A percentile compares a stretch with the other conserved stretches of the same genome.
These are phyloP conservation scores for Drosophila baimaii DNA, from an alignment of 1,140 invertebrate species.

Conservation along the genomic window DNA sequence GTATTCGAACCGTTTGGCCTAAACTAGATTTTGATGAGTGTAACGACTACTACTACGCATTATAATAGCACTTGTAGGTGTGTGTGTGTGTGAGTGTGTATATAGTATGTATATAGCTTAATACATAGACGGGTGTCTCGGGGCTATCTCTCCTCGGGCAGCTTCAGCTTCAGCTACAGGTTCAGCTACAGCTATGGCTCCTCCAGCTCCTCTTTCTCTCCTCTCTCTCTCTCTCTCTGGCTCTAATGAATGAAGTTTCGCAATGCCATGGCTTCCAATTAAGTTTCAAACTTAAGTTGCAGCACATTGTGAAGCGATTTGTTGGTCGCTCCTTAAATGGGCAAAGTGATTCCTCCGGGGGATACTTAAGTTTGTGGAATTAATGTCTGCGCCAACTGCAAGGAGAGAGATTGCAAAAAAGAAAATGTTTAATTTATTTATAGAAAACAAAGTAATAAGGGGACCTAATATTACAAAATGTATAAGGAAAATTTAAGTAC, in stretches of 20 bases:
- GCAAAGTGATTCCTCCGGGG: conserved; percentile 22
- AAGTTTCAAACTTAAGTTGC: conserved; percentile 62
- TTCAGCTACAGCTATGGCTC: not conserved
- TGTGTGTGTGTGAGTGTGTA: too few relatives aligned
- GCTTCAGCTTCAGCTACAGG: not conserved
- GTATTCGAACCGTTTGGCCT: conserved; percentile 21
- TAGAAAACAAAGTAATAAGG: too few relatives aligned
- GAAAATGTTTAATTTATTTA: not conserved
- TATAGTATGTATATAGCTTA: conserved; percentile 44
- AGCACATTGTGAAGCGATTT: conserved; percentile 9
- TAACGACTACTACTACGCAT: conserved; percentile 40
- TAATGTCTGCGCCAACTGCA: conserved; percentile 1
- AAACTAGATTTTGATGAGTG: conserved; percentile 53
- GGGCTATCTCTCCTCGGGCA: conserved; percentile 3
- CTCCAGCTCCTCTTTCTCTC: not conserved
- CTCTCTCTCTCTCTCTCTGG: not conserved
- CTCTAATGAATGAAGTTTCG: conserved; percentile 5
- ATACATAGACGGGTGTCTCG: conserved; percentile 49
- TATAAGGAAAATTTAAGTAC: too few relatives aligned
- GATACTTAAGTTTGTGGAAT: conserved; percentile 3
- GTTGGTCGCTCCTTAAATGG: conserved; percentile 29
- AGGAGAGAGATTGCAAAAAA: not conserved
- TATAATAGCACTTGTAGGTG: conserved; percentile 41
- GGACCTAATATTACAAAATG: too few relatives aligned
- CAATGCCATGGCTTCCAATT: conserved; percentile 20